These are phyloP conservation scores for Leucoptera coffeella DNA, from an alignment of 2,888 invertebrate genomes.

Conservation along the genomic window DNA sequence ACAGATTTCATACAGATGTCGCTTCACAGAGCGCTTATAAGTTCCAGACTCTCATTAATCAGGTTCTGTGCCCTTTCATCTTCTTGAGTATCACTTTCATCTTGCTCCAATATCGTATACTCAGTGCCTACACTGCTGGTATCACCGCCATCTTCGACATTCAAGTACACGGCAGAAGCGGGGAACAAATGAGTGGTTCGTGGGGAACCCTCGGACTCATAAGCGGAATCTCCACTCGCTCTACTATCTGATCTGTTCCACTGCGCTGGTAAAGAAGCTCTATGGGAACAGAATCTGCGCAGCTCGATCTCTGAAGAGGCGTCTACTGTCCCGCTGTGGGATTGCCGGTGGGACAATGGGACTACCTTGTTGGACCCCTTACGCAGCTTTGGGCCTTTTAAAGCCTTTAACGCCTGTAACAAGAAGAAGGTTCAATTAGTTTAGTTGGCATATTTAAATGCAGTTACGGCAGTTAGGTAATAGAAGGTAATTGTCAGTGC, in stretches of 20 bases:
- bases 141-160: slow-evolving; percentile 38
- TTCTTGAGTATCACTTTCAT: slow-evolving; percentile 13
- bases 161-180: slow-evolving; percentile 38
- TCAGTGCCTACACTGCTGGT: slow-evolving; percentile 41
- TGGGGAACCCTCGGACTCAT: slow-evolving; percentile 36
- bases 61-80: slow-evolving; percentile 33
- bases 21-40: slow-evolving; percentile 37
- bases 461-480: too few relatives aligned
- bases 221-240: slow-evolving; percentile 33
- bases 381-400: too few relatives aligned
- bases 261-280: slow-evolving; percentile 22
- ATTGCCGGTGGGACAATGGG: slow-evolving; percentile 16
- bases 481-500: too few relatives aligned
- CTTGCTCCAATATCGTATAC: slow-evolving; percentile 31
- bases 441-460: too few relatives aligned
- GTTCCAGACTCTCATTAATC: slow-evolving; percentile 37
- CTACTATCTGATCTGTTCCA: too few relatives aligned
- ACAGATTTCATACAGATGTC: background rate
- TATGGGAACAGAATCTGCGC: slow-evolving; percentile 31
- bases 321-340: slow-evolving; percentile 37
- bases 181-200: slow-evolving; percentile 25
- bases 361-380: too few relatives aligned
- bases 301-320: slow-evolving; percentile 34
- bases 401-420: too few relatives aligned
- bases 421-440: too few relatives aligned